Evolutionary conservation across 2,888 invertebrate genomes (phyloP).

Genomic region (Diadegma fenestrale): DNA sequence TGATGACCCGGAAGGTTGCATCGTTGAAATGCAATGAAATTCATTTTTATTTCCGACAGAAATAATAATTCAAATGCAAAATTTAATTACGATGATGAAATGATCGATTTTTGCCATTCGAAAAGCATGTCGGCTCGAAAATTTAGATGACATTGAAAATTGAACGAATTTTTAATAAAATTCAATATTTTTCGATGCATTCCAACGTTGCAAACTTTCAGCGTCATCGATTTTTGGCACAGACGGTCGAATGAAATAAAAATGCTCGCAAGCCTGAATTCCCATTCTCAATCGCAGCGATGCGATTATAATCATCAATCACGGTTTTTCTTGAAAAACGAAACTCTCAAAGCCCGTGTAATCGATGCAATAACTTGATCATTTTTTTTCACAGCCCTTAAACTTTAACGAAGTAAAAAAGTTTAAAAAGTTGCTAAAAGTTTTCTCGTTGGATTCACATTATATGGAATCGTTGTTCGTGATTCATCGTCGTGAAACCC

Average conservation of each 20-base stretch:
- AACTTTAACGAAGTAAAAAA: background rate
- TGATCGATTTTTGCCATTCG: too few species aligned
- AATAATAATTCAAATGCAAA: too few species aligned
- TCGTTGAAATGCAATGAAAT: too few species aligned
- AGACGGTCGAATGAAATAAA: background rate
- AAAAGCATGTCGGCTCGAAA: too few species aligned
- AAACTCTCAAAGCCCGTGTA: background rate
- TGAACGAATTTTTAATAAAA: too few species aligned
- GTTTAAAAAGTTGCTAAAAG: slow-evolving; percentile 3
- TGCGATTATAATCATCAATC: background rate
- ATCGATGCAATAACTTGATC: background rate
- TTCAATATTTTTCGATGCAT: too few species aligned
- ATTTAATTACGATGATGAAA: too few species aligned
- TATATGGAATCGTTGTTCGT: slow-evolving; percentile 21
- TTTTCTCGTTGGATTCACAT: slow-evolving; percentile 20
- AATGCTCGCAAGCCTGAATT: background rate
- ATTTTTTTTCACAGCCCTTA: background rate
- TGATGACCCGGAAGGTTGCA: too few species aligned
- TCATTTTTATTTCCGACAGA: too few species aligned
- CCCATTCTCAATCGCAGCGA: background rate
- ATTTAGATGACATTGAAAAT: too few species aligned
- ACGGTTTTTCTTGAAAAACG: background rate
- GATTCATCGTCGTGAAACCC: slow-evolving; percentile 22
- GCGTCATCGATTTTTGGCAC: too few species aligned
- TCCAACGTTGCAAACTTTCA: too few species aligned